A percentile compares a stretch with the other conserved stretches of the same genome.
Conservation (phyloP, 2,888 invertebrate genomes). For the Penaeus monodon region DNA sequence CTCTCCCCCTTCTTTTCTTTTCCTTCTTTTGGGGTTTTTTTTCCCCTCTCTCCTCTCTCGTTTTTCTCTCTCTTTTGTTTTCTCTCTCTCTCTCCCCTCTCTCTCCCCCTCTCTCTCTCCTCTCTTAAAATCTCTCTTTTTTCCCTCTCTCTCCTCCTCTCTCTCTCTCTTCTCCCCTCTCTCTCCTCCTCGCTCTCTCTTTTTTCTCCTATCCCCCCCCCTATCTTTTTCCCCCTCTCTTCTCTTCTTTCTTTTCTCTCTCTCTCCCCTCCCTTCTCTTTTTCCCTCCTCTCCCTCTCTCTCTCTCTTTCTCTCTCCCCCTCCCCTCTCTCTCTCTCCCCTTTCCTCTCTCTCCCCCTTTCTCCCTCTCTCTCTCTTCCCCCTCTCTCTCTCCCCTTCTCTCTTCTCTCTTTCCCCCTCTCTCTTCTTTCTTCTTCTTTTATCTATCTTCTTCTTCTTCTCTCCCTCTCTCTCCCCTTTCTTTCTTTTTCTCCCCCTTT, state of each 20-base stretch:
- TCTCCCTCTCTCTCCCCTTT: too few relatives aligned
- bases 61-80: too few relatives aligned
- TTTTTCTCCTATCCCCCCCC: too few relatives aligned
- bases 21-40: slow-evolving; percentile 6
- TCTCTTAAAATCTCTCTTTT: not conserved
- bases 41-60: not conserved
- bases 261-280: not conserved
- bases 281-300: not conserved
- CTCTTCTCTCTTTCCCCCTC: too few relatives aligned
- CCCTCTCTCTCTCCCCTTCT: not conserved
- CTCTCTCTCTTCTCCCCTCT: not conserved
- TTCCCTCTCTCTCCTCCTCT: not conserved
- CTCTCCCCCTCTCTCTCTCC: too few relatives aligned
- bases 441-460: too few relatives aligned
- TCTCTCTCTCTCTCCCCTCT: not conserved
- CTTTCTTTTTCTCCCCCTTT: too few relatives aligned
- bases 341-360: not conserved
- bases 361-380: too few relatives aligned
- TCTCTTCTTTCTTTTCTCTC: not conserved
- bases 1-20: not conserved
- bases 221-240: not conserved
- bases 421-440: too few relatives aligned
- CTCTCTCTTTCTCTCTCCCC: not conserved
- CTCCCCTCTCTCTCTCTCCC: not conserved
- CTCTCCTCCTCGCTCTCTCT: not conserved